phyloP scores from a whole-genome alignment of 64 coral and sea anemone genomes.

The Stichodactyla helianthus region DNA sequence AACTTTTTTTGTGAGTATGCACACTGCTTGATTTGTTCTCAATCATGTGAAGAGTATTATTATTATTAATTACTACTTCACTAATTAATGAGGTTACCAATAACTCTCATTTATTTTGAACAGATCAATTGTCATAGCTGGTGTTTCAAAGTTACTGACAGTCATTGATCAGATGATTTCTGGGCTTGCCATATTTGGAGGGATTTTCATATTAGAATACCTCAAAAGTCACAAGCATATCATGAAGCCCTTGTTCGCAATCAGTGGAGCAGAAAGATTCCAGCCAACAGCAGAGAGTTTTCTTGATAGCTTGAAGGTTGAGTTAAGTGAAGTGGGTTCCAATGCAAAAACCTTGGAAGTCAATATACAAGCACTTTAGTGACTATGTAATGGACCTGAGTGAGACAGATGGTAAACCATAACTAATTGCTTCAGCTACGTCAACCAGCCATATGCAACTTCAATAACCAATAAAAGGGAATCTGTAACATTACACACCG shows the following conservation, averaged over 20 bases:
- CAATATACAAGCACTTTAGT: conserved; percentile 65
- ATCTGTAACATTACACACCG: too few relatives aligned
- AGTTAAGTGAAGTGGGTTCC: conserved; percentile 65
- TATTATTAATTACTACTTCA: too few relatives aligned
- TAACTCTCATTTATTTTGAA: conserved; percentile 39
- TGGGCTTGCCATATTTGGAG: conserved; percentile 58
- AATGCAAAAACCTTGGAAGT: conserved; percentile 50
- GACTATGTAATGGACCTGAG: conserved; percentile 54
- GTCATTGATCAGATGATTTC: conserved; percentile 65
- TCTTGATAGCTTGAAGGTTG: conserved; percentile 58
- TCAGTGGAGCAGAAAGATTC: conserved; percentile 46
- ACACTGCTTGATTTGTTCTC: too few relatives aligned
- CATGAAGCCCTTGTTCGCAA: conserved; percentile 64
- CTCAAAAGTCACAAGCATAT: conserved; percentile 56
- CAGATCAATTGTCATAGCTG: conserved; percentile 72
- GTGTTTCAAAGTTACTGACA: conserved; percentile 58
- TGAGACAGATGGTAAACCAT: conserved; percentile 36
- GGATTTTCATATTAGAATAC: conserved; percentile 30
- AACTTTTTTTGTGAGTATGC: too few relatives aligned
- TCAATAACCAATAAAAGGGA: too few relatives aligned
- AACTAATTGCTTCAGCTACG: conserved; percentile 10
- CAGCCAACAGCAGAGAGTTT: conserved; percentile 50
- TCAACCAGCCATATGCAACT: not conserved
- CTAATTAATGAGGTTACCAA: conserved; percentile 4
- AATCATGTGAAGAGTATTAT: too few relatives aligned